Percentiles rank a stretch among this genome's conserved stretches.
phyloP scores from a whole-genome alignment of 2,113 vertebrate species.

The Narcine bancroftii region DNA sequence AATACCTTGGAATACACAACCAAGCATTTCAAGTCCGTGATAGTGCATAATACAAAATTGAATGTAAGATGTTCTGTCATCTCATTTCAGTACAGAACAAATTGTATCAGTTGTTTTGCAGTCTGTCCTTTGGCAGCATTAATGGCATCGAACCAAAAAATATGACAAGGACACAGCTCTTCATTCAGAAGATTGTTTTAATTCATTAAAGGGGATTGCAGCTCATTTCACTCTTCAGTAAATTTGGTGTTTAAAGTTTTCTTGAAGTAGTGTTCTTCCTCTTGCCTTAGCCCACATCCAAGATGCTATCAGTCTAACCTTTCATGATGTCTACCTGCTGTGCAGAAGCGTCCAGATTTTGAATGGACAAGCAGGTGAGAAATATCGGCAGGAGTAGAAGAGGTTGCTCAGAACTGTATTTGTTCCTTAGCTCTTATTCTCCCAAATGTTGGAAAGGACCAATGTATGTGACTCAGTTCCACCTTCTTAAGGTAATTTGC shows the following conservation, averaged over 20 bases:
- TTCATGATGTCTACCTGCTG: neutral
- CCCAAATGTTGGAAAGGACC: too few relatives aligned
- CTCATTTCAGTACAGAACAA: conserved; percentile 2
- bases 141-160: conserved; percentile 17
- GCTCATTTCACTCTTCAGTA: neutral
- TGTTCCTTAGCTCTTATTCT: too few relatives aligned
- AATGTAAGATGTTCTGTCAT: conserved; percentile 20
- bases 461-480: too few relatives aligned
- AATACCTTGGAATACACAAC: neutral
- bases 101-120: neutral
- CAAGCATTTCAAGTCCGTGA: conserved; percentile 9
- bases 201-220: neutral
- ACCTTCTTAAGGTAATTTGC: too few relatives aligned
- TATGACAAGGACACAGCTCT: neutral
- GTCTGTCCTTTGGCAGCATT: neutral
- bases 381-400: too few relatives aligned
- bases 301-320: neutral
- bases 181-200: conserved; percentile 5
- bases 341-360: neutral
- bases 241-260: neutral
- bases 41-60: neutral
- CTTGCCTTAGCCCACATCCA: neutral
- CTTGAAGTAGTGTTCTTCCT: neutral
- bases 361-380: too few relatives aligned
- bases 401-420: too few relatives aligned